phyloP scores from a whole-genome alignment of 2,797 vertebrate species.

The Tapera naevia region DNA sequence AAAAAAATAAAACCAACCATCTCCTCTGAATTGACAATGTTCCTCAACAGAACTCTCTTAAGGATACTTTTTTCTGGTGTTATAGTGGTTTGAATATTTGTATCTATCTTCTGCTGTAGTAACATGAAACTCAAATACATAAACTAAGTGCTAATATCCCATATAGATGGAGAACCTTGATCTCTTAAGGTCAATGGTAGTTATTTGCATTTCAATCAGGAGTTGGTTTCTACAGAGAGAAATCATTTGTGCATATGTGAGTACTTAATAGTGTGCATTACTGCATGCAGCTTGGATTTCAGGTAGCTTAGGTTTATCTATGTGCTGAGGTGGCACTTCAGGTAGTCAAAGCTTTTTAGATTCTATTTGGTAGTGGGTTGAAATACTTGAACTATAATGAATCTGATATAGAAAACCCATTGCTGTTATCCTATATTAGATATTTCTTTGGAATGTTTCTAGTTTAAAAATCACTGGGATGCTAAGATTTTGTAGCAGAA shows the following conservation, averaged over 20 bases:
- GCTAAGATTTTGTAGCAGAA: background rate
- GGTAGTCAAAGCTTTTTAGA: background rate
- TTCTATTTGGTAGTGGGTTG: background rate
- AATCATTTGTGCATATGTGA: accelerated
- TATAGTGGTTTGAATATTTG: background rate
- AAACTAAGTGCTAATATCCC: no score
- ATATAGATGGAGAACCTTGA: accelerated
- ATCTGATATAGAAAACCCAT: accelerated
- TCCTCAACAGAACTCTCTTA: background rate
- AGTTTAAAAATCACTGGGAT: no score
- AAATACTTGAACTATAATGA: background rate
- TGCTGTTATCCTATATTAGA: accelerated
- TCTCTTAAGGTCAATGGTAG: no score
- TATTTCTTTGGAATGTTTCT: background rate
- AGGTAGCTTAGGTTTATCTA: background rate
- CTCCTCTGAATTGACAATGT: no score
- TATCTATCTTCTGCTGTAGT: background rate
- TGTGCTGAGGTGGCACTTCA: background rate
- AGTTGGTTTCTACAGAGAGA: background rate
- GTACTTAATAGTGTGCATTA: accelerated
- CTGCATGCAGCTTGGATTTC: background rate
- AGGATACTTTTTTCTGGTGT: background rate
- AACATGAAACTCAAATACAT: background rate
- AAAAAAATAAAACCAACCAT: background rate
- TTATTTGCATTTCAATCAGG: background rate